Conservation (phyloP, 2,113 vertebrate genomes). For the Melanotaenia duboulayi region DNA sequence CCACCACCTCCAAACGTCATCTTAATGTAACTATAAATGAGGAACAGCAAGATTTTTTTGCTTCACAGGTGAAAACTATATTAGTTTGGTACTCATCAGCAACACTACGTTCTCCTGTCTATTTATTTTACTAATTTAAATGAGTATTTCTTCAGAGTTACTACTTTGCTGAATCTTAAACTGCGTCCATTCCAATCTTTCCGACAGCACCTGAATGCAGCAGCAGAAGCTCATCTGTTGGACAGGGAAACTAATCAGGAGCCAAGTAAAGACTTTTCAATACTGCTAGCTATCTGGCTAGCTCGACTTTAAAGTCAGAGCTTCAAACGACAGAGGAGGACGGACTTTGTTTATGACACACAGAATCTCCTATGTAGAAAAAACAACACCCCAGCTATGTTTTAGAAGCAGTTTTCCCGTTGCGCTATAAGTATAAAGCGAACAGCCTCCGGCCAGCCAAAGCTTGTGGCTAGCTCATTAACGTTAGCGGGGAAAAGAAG, state of each 20-base stretch:
- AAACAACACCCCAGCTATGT: slow-evolving; percentile 26
- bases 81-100: no score
- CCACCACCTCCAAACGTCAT: slow-evolving; percentile 55
- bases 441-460: slow-evolving; percentile 36
- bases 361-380: neutral
- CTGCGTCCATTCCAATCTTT: neutral
- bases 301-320: slow-evolving; percentile 43
- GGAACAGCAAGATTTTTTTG: neutral
- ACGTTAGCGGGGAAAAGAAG: slow-evolving; percentile 64
- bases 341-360: slow-evolving; percentile 16
- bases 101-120: neutral
- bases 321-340: neutral
- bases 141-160: neutral
- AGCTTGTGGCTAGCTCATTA: slow-evolving; percentile 66
- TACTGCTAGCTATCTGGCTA: slow-evolving; percentile 57
- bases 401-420: slow-evolving; percentile 33
- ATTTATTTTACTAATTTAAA: neutral
- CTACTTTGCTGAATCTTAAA: no score
- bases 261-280: slow-evolving; percentile 70
- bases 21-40: slow-evolving; percentile 5
- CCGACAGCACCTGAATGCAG: slow-evolving; percentile 46
- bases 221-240: slow-evolving; percentile 77
- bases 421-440: slow-evolving; percentile 41
- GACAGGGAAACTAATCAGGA: slow-evolving; percentile 77
- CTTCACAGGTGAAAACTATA: neutral